These are phyloP conservation scores for Kryptopterus vitreolus DNA, from an alignment of 2,797 vertebrate species.

Conservation along the genomic window DNA sequence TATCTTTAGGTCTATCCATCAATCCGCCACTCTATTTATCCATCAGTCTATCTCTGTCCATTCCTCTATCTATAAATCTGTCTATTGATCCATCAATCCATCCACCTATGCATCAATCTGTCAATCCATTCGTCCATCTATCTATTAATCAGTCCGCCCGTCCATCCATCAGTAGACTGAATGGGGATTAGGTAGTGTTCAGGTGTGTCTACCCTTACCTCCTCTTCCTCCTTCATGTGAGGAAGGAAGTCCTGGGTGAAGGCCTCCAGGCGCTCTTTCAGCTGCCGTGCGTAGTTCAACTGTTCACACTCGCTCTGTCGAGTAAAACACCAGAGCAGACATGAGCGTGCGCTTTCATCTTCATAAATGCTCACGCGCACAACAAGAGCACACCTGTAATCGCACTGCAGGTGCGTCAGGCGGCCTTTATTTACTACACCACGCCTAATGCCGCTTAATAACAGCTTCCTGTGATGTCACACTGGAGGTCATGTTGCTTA, in stretches of 20 bases:
- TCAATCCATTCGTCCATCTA: no score
- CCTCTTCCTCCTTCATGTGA: slow-evolving; percentile 99
- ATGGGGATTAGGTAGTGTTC: background rate
- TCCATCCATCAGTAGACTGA: no score
- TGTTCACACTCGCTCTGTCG: slow-evolving; percentile 92
- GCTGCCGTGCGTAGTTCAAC: slow-evolving; percentile 94
- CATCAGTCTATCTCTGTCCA: no score
- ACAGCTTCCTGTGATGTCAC: slow-evolving; percentile 17
- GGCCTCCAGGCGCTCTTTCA: slow-evolving; percentile 94
- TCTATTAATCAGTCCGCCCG: no score
- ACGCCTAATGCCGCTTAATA: background rate
- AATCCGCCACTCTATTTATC: no score
- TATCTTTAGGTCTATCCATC: no score
- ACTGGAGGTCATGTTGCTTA: background rate
- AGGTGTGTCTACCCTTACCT: slow-evolving; percentile 72
- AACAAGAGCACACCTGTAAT: background rate
- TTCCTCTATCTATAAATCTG: no score
- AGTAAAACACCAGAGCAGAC: slow-evolving; percentile 32
- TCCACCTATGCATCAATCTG: no score
- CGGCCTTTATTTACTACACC: background rate
- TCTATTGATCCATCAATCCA: no score
- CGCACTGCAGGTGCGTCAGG: background rate
- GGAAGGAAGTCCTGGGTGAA: slow-evolving; percentile 98
- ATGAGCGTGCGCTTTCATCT: background rate
- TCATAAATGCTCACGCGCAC: background rate